A percentile compares a stretch with the other conserved stretches of the same genome.
Evolutionary conservation across 1,140 invertebrate species (phyloP).

Genomic region (Xylocopa sonorina): DNA sequence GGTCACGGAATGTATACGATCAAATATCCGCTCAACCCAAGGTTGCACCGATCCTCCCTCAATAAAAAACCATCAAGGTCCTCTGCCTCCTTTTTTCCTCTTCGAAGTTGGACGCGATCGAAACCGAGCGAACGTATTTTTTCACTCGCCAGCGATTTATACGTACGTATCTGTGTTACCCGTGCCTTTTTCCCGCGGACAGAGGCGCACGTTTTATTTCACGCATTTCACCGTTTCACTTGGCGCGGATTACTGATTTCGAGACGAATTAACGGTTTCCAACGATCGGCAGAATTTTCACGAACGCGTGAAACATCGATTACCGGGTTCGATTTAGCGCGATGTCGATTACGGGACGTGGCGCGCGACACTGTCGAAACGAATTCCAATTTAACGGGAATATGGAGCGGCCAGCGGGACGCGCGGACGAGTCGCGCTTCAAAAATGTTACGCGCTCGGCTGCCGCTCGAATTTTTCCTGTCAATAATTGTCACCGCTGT

Average conservation of each 20-base stretch:
- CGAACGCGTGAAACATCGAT: not conserved
- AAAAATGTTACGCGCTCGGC: not conserved
- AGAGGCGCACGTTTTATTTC: no score
- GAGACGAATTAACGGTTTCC: not conserved
- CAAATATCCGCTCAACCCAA: conserved; percentile 46
- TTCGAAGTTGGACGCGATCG: no score
- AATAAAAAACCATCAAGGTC: not conserved
- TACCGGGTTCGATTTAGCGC: not conserved
- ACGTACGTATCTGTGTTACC: no score
- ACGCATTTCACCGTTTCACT: not conserved
- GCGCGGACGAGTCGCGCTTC: not conserved
- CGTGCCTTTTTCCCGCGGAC: no score
- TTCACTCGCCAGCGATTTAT: no score
- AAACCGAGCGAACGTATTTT: no score
- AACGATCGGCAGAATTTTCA: not conserved
- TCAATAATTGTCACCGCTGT: conserved; percentile 8
- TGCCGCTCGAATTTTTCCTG: not conserved
- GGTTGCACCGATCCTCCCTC: not conserved
- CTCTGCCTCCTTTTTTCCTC: not conserved
- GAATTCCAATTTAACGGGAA: conserved; percentile 13
- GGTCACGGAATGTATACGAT: conserved; percentile 53
- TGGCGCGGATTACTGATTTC: not conserved
- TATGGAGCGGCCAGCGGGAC: not conserved
- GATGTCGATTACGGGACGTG: not conserved
- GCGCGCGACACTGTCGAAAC: not conserved